A percentile compares a stretch with the other conserved stretches of the same genome.
Conservation (phyloP, 2,888 invertebrate species). For the Drosophila nigricruria region DNA sequence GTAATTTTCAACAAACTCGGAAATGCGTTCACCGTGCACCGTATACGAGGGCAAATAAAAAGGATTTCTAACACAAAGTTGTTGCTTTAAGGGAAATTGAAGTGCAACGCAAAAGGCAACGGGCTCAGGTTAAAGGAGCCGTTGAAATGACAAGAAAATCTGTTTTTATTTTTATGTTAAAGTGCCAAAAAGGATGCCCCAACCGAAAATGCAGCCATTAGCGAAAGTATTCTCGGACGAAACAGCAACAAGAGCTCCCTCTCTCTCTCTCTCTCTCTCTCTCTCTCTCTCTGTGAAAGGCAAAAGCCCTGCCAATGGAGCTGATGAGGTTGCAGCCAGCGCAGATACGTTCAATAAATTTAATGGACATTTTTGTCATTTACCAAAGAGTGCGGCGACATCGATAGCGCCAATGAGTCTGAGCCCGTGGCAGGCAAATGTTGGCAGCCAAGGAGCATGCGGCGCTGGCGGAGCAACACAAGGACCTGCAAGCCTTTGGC, state of each 20-base stretch:
- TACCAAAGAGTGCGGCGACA: constrained; percentile 46
- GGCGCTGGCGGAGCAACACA: background rate
- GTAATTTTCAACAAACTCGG: constrained; percentile 7
- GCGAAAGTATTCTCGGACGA: constrained; percentile 22
- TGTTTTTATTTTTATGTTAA: constrained; percentile 16
- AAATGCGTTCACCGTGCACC: constrained; percentile 20
- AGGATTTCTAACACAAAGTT: background rate
- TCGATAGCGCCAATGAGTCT: constrained; percentile 56
- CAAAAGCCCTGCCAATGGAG: constrained; percentile 1
- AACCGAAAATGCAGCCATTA: constrained; percentile 39
- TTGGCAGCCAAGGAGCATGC: background rate
- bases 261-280: background rate
- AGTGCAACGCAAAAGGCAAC: constrained; percentile 13
- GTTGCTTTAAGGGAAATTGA: constrained; percentile 7
- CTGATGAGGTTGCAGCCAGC: constrained; percentile 17
- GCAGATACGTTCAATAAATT: constrained; percentile 52
- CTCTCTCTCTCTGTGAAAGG: background rate
- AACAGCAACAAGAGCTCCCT: constrained; percentile 1
- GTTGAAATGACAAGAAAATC: constrained; percentile 15
- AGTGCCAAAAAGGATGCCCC: constrained; percentile 9
- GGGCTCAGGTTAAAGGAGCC: constrained; percentile 1
- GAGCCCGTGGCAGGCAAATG: constrained; percentile 9
- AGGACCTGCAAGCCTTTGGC: constrained; percentile 12
- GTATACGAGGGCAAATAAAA: background rate
- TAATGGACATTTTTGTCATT: constrained; percentile 70